These are phyloP conservation scores for Phrynosoma platyrhinos DNA, from an alignment of 2,113 vertebrate species.

Conservation along the genomic window DNA sequence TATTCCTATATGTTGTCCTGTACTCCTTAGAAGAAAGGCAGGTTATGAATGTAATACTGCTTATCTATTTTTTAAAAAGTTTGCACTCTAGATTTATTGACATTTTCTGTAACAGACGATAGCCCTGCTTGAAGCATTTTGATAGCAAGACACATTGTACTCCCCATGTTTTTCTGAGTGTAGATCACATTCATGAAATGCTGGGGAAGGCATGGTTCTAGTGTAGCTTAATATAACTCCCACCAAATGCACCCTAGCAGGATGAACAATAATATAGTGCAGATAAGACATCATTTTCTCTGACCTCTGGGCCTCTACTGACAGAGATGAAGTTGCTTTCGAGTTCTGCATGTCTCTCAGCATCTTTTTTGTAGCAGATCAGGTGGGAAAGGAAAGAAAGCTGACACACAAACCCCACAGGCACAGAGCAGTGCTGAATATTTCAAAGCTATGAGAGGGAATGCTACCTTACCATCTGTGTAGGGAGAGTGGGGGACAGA, in stretches of 20 bases:
- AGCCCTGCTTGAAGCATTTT: not conserved
- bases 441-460: not conserved
- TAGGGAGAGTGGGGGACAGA: not conserved
- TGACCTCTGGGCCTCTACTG: fast-evolving
- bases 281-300: not conserved
- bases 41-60: not conserved
- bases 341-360: fast-evolving
- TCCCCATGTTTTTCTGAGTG: not conserved
- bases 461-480: not conserved
- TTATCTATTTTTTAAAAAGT: not conserved
- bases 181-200: not conserved
- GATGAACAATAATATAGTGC: not conserved
- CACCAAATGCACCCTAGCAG: not conserved
- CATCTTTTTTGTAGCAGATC: not conserved
- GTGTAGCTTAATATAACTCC: not conserved
- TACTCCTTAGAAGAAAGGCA: not conserved
- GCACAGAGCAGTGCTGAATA: not conserved
- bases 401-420: fast-evolving
- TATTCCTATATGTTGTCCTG: not conserved
- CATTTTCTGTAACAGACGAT: not conserved
- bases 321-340: slow-evolving; percentile 1
- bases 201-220: not conserved
- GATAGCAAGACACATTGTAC: not conserved
- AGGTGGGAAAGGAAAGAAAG: slow-evolving; percentile 14
- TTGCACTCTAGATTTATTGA: not conserved